Evolutionary conservation across 2,113 vertebrate species (phyloP).

Genomic region (Ranitomeya variabilis): DNA sequence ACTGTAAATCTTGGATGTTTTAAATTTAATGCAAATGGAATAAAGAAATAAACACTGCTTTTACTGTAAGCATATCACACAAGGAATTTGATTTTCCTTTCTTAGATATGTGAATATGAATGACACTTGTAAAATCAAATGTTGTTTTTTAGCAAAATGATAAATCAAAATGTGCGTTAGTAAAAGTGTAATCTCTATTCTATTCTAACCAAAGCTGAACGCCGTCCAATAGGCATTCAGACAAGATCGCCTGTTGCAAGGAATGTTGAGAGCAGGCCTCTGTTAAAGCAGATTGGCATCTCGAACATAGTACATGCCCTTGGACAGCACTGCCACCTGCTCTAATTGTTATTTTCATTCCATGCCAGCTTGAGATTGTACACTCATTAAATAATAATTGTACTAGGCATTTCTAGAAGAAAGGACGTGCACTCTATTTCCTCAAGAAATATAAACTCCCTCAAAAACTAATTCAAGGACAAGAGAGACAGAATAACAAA

Average conservation of each 20-base stretch:
- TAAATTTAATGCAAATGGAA: background rate
- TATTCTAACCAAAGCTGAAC: conserved; percentile 2
- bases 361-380: conserved; percentile 43
- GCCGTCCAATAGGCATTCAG: background rate
- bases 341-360: conserved; percentile 37
- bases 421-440: background rate
- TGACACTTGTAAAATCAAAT: background rate
- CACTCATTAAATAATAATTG: conserved; percentile 41
- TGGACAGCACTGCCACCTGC: conserved; percentile 47
- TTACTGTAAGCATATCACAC: background rate
- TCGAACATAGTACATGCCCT: conserved; percentile 32
- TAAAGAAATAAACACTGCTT: background rate
- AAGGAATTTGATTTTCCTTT: background rate
- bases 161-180: background rate
- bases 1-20: background rate
- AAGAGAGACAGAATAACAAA: background rate
- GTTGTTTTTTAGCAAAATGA: background rate
- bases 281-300: conserved; percentile 44
- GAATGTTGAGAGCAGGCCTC: background rate
- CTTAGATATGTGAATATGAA: background rate
- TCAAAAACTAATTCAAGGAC: background rate
- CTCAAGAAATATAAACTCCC: background rate
- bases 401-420: conserved; percentile 29
- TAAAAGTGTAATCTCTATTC: background rate
- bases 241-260: conserved; percentile 19